Evolutionary conservation across 1,140 invertebrate species (phyloP).

Genomic region (Diorhabda carinulata): DNA sequence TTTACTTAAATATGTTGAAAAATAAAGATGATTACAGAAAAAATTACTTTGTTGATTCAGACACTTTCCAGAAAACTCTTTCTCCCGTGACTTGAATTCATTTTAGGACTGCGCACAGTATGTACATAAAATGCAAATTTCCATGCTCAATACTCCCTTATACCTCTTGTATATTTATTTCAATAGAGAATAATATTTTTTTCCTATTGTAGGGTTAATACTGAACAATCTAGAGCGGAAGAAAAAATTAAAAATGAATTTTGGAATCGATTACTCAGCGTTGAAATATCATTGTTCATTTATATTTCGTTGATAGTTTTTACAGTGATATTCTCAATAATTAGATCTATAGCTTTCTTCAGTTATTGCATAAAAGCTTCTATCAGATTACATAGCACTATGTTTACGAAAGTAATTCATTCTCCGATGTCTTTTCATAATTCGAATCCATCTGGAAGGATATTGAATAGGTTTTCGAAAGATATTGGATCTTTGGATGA

Average conservation of each 20-base stretch:
- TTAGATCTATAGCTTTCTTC: conserved; percentile 69
- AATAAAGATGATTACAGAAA: no score
- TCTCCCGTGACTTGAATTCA: no score
- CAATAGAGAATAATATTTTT: no score
- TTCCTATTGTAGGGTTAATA: background rate
- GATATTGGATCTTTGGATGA: conserved; percentile 75
- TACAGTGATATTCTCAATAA: conserved; percentile 55
- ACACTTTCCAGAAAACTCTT: no score
- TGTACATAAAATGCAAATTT: no score
- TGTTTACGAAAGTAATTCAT: conserved; percentile 76
- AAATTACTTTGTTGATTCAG: no score
- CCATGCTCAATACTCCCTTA: no score
- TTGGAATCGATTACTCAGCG: conserved; percentile 76
- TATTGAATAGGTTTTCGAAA: conserved; percentile 70
- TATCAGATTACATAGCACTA: conserved; percentile 66
- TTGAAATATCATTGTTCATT: conserved; percentile 64
- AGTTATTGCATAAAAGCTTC: conserved; percentile 65
- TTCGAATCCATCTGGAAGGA: conserved; percentile 68
- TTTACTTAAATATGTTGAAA: no score
- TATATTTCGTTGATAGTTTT: conserved; percentile 85
- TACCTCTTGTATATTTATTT: no score
- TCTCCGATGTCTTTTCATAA: conserved; percentile 87
- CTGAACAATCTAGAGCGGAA: background rate
- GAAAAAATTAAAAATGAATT: background rate
- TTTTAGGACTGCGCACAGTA: no score